phyloP scores from a whole-genome alignment of 2,797 vertebrate genomes.

The Helostoma temminkii region DNA sequence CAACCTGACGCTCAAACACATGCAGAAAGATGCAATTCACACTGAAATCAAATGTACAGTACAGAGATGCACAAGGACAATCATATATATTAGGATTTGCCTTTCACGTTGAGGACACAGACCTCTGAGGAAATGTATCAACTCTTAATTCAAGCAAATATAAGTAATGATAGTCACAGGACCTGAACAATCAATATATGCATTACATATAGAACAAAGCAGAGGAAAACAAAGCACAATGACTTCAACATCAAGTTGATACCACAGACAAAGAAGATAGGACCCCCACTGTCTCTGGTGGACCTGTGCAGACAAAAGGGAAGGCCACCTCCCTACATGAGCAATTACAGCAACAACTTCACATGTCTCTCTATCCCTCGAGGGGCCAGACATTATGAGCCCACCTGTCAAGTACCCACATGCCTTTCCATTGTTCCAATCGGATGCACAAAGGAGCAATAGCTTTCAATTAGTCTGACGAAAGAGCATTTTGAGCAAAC shows the following conservation, averaged over 20 bases:
- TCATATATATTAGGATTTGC: constrained; percentile 7
- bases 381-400: constrained; percentile 83
- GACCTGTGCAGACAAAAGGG: constrained; percentile 79
- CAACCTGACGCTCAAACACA: constrained; percentile 40
- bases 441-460: constrained; percentile 78
- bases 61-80: constrained; percentile 15
- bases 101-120: not conserved
- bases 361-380: constrained; percentile 49
- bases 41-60: constrained; percentile 27
- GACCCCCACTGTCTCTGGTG: constrained; percentile 67
- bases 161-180: not conserved
- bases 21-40: constrained; percentile 48
- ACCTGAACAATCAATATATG: too few relatives aligned
- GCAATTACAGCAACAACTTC: constrained; percentile 88
- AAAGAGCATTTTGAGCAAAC: constrained; percentile 37
- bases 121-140: not conserved
- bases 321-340: constrained; percentile 78
- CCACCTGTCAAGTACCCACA: constrained; percentile 86
- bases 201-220: not conserved
- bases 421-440: constrained; percentile 75
- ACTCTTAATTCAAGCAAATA: not conserved
- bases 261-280: constrained; percentile 49
- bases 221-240: constrained; percentile 14
- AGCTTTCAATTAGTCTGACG: constrained; percentile 75
- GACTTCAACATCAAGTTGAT: constrained; percentile 48